Percentiles rank a stretch among this genome's conserved stretches.
Evolutionary conservation across 35 echinoderm and acorn worm genomes (phyloP).

Genomic region (Amphiura filiformis): DNA sequence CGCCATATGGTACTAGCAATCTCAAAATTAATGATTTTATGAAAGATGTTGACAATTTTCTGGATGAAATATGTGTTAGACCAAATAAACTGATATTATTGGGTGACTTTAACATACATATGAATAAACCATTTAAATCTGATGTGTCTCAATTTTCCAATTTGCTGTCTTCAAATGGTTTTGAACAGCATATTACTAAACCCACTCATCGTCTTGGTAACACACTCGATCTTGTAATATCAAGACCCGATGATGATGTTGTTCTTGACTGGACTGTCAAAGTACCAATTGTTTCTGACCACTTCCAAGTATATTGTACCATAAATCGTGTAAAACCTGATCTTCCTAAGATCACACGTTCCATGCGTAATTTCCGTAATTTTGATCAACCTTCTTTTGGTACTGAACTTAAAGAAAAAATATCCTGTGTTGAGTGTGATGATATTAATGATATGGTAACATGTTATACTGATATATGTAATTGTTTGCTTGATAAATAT

Average conservation of each 20-base stretch:
- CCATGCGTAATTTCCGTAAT: neutral
- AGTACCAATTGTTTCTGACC: neutral
- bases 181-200: neutral
- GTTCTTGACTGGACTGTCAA: neutral
- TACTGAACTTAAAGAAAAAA: neutral
- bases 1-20: neutral
- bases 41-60: neutral
- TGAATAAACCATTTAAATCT: neutral
- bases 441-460: neutral
- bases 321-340: neutral
- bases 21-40: neutral
- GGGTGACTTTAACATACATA: constrained; percentile 14
- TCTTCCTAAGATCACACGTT: neutral
- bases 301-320: neutral
- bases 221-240: neutral
- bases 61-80: neutral
- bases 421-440: neutral
- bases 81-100: neutral
- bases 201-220: neutral
- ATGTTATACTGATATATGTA: neutral
- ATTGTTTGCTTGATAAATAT: neutral
- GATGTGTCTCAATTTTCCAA: neutral
- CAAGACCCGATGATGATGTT: neutral
- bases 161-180: neutral
- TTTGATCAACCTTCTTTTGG: neutral